Conservation (phyloP, 2,888 invertebrate genomes). For the Tiliacea citrago region DNA sequence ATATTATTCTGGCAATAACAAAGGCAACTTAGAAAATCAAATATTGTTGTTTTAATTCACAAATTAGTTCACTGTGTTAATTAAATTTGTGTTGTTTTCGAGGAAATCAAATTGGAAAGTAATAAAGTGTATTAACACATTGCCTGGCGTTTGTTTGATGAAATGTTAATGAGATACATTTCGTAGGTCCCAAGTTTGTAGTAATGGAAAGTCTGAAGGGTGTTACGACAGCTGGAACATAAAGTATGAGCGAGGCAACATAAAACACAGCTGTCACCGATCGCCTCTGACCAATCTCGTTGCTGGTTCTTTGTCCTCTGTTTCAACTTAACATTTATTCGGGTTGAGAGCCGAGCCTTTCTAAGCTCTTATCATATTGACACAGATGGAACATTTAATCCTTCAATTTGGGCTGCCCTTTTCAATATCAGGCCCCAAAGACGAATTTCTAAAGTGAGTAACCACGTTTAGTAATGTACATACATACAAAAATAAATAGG, state of each 20-base stretch:
- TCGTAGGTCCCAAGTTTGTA: conserved; percentile 42
- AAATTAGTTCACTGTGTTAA: conserved; percentile 38
- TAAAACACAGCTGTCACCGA: conserved; percentile 77
- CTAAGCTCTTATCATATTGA: conserved; percentile 87
- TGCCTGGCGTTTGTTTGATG: conserved; percentile 38
- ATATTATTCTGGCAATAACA: conserved; percentile 61
- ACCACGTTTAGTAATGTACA: conserved; percentile 46
- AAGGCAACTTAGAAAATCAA: conserved; percentile 54
- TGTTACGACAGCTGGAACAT: conserved; percentile 68
- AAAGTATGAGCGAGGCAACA: conserved; percentile 70
- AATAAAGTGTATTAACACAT: conserved; percentile 7
- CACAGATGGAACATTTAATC: conserved; percentile 84
- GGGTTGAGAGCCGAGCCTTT: conserved; percentile 72
- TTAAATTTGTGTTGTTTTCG: conserved; percentile 20
- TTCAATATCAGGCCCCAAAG: conserved; percentile 75
- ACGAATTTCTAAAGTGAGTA: conserved; percentile 61
- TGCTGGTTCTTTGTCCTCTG: conserved; percentile 79
- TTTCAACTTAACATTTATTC: conserved; percentile 84
- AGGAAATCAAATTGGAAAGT: conserved; percentile 15
- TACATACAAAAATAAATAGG: conserved; percentile 8
- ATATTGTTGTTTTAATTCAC: conserved; percentile 51
- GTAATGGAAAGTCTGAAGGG: conserved; percentile 52
- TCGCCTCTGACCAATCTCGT: conserved; percentile 80
- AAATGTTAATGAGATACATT: conserved; percentile 56
- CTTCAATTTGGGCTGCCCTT: conserved; percentile 81